Conservation (phyloP, 2,113 vertebrate species). For the Archilochus colubris region DNA sequence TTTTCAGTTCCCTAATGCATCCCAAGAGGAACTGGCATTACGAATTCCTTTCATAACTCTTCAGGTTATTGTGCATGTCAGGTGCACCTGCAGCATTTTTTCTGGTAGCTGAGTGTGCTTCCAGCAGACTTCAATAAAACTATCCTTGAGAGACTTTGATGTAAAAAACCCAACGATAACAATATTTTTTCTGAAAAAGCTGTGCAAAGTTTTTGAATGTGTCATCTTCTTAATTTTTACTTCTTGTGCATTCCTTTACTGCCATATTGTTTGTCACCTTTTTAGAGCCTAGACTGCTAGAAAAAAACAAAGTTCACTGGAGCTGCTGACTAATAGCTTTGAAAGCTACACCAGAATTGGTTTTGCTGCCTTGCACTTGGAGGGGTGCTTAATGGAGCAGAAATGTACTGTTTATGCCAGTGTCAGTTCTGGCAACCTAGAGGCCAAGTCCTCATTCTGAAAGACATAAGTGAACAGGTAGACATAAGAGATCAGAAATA, state of each 20-base stretch:
- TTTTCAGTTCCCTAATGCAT: background rate
- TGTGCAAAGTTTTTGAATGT: background rate
- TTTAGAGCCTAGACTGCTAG: background rate
- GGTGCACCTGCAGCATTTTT: background rate
- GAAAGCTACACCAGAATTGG: background rate
- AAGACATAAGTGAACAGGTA: background rate
- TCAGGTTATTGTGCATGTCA: background rate
- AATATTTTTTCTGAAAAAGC: background rate
- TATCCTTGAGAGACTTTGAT: background rate
- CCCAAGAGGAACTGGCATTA: slow-evolving; percentile 12
- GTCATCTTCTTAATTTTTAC: background rate
- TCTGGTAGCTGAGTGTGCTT: background rate
- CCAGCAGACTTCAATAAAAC: background rate
- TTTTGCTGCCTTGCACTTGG: background rate
- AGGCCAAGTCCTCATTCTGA: background rate
- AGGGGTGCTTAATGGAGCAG: background rate
- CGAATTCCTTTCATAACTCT: slow-evolving; percentile 12
- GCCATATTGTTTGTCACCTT: background rate
- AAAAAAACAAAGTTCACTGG: background rate
- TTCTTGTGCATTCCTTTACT: background rate
- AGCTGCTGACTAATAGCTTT: background rate
- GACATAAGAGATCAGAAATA: background rate
- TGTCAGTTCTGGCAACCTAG: background rate
- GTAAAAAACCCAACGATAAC: background rate
- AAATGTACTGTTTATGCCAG: background rate